Conservation (phyloP, 2,888 invertebrate genomes). For the Limnephilus auricula region DNA sequence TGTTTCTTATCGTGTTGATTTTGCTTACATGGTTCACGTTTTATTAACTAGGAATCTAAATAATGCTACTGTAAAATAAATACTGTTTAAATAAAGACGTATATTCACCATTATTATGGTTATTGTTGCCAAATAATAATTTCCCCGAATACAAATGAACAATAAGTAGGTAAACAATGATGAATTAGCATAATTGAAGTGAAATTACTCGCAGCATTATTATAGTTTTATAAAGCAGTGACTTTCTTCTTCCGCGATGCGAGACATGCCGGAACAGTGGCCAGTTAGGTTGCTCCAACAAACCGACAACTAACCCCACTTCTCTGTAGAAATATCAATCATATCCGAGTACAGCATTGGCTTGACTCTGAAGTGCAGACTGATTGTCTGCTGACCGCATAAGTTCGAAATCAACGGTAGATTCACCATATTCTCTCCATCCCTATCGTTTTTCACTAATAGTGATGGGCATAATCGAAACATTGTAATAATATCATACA, state of each 20-base stretch:
- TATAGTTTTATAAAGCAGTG: conserved; percentile 20
- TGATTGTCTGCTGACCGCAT: neutral
- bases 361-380: neutral
- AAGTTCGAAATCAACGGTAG: neutral
- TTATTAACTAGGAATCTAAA: neutral
- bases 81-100: neutral
- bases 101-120: neutral
- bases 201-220: conserved; percentile 31
- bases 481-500: no score
- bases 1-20: neutral
- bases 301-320: neutral
- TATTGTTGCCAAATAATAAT: conserved; percentile 6
- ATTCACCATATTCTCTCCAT: no score
- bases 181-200: conserved; percentile 35
- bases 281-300: neutral
- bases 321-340: neutral
- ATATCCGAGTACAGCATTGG: neutral
- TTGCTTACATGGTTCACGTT: neutral
- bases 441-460: no score
- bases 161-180: conserved; percentile 37
- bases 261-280: conserved; percentile 24
- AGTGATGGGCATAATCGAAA: no score
- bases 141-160: conserved; percentile 26
- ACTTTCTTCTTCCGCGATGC: conserved; percentile 52
- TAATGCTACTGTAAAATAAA: no score